Evolutionary conservation across 2,113 vertebrate genomes (phyloP).

Genomic region (Ia io): DNA sequence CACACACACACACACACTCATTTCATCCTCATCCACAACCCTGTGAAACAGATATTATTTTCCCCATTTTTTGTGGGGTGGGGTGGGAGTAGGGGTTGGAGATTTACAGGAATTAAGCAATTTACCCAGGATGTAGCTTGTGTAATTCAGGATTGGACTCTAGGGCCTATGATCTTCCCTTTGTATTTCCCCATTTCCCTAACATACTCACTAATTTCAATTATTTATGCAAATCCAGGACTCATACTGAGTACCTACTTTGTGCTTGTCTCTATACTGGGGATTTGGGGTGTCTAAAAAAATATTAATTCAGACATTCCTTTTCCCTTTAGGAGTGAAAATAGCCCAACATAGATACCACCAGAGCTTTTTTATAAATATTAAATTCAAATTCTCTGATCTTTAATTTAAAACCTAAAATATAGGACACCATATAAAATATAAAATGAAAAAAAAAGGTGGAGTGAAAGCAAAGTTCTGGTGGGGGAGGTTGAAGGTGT

Average conservation of each 20-base stretch:
- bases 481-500: too few relatives aligned
- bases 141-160: background rate
- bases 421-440: background rate
- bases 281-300: background rate
- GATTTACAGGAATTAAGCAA: background rate
- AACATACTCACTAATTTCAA: constrained; percentile 1
- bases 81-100: background rate
- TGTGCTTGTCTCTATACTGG: background rate
- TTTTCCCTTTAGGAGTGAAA: background rate
- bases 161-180: background rate
- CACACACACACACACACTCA: background rate
- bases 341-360: background rate
- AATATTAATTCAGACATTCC: background rate
- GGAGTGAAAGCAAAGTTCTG: background rate
- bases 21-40: background rate
- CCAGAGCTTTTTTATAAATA: background rate
- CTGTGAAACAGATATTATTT: background rate
- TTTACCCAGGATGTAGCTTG: background rate
- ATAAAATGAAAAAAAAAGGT: background rate
- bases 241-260: background rate
- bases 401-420: background rate
- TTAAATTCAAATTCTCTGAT: background rate
- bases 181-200: background rate
- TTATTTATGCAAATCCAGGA: background rate
- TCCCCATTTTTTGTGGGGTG: background rate